These are phyloP conservation scores for Onychomys arenicola DNA, from an alignment of 2,797 vertebrate genomes.

Conservation along the genomic window DNA sequence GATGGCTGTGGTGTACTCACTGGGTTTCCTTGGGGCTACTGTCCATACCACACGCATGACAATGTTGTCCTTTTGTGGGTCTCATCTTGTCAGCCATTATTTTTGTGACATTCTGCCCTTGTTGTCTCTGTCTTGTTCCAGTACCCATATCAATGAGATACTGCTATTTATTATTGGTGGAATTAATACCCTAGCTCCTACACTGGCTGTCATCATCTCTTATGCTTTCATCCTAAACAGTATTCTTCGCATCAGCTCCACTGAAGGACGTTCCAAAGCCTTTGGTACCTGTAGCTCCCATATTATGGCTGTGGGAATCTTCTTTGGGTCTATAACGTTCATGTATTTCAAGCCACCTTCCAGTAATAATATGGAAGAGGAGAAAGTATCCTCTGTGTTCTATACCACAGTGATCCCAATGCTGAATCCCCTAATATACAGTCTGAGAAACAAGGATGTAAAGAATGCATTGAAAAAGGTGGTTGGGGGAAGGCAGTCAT, in stretches of 20 bases:
- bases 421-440: constrained; percentile 73
- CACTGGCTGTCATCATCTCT: constrained; percentile 55
- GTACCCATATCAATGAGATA: constrained; percentile 29
- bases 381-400: constrained; percentile 74
- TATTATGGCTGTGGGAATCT: constrained; percentile 65
- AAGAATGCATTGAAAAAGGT: constrained; percentile 53
- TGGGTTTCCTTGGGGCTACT: constrained; percentile 62
- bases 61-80: constrained; percentile 68
- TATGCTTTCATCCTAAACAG: constrained; percentile 58
- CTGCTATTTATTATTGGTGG: constrained; percentile 66
- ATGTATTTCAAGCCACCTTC: constrained; percentile 73
- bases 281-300: constrained; percentile 72
- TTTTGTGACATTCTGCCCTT: constrained; percentile 71
- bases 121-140: constrained; percentile 69
- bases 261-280: constrained; percentile 45
- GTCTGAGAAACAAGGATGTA: constrained; percentile 70
- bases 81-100: constrained; percentile 54
- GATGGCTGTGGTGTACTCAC: constrained; percentile 44
- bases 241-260: constrained; percentile 12
- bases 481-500: neutral
- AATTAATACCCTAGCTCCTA: constrained; percentile 51
- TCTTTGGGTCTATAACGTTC: constrained; percentile 70
- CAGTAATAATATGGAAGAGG: constrained; percentile 52
- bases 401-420: constrained; percentile 69
- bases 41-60: constrained; percentile 1